phyloP scores from a whole-genome alignment of 1,140 invertebrate genomes.

The Drosophila simulans region DNA sequence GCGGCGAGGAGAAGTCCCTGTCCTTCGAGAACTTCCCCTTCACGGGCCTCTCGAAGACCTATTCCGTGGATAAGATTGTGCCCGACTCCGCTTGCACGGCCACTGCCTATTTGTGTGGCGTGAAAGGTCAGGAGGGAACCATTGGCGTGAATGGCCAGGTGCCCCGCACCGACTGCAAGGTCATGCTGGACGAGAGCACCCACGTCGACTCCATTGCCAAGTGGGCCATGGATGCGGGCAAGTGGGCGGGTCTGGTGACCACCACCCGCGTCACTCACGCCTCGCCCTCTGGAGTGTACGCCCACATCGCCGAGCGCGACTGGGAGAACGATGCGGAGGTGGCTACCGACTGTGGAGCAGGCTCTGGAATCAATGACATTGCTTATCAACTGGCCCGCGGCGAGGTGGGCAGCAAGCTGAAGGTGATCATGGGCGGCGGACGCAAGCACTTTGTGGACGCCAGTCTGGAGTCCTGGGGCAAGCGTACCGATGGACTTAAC shows the following conservation, averaged over 20 bases:
- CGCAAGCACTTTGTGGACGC: slow-evolving; percentile 88
- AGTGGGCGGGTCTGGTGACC: slow-evolving; percentile 91
- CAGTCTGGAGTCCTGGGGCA: slow-evolving; percentile 52
- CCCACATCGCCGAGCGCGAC: slow-evolving; percentile 89
- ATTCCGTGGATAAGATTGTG: slow-evolving; percentile 92
- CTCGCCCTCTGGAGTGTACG: slow-evolving; percentile 90
- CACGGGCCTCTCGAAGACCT: slow-evolving; percentile 92
- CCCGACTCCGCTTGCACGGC: slow-evolving; percentile 91
- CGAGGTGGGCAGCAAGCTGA: slow-evolving; percentile 87
- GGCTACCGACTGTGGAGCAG: slow-evolving; percentile 60
- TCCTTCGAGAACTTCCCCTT: slow-evolving; percentile 92
- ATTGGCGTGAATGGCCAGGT: slow-evolving; percentile 90
- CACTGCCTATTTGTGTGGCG: slow-evolving; percentile 92
- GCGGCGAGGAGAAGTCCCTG: slow-evolving; percentile 89
- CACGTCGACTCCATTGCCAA: slow-evolving; percentile 88
- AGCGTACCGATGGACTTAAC: slow-evolving; percentile 88
- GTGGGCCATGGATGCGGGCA: slow-evolving; percentile 90
- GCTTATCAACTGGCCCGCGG: slow-evolving; percentile 90
- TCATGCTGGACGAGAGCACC: slow-evolving; percentile 86
- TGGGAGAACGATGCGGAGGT: slow-evolving; percentile 91
- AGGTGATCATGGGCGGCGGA: slow-evolving; percentile 91
- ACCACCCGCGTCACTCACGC: slow-evolving; percentile 93
- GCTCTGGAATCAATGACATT: slow-evolving; percentile 88
- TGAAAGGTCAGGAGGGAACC: slow-evolving; percentile 92
- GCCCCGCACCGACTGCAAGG: slow-evolving; percentile 86